These are phyloP conservation scores for Malacoctenus gilli DNA, from an alignment of 2,797 vertebrate genomes.

Conservation along the genomic window DNA sequence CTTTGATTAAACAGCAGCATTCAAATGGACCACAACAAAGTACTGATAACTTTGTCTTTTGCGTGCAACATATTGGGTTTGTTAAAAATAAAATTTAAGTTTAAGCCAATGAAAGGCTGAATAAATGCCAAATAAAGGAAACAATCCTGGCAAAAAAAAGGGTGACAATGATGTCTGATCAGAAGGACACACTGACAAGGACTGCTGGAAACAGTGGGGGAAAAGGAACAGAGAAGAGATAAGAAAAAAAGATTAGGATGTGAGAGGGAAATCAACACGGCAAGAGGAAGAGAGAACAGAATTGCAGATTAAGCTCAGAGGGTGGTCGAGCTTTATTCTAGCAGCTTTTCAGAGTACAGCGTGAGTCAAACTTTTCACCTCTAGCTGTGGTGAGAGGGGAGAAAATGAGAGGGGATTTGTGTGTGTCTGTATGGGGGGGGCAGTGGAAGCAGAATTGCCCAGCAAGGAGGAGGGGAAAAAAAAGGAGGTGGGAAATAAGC, in stretches of 20 bases:
- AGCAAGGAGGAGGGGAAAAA: not conserved
- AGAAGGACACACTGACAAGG: conserved; percentile 10
- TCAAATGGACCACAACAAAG: conserved; percentile 1
- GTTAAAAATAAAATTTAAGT: too few species aligned
- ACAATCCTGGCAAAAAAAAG: conserved; percentile 12
- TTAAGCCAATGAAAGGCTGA: not conserved
- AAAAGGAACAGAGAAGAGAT: conserved; percentile 11
- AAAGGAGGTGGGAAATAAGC: too few species aligned
- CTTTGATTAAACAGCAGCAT: too few species aligned
- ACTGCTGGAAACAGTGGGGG: conserved; percentile 15
- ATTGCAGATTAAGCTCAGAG: conserved; percentile 48
- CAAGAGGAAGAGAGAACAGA: conserved; percentile 31
- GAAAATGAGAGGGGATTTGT: conserved; percentile 8
- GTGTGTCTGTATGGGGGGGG: too few species aligned
- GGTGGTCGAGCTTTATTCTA: conserved; percentile 32
- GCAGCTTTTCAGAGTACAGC: conserved; percentile 46
- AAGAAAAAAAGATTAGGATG: conserved; percentile 31
- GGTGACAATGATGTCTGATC: not conserved
- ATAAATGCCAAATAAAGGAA: conserved; percentile 12
- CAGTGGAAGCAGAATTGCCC: conserved; percentile 14
- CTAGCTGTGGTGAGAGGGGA: conserved; percentile 21
- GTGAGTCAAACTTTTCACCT: conserved; percentile 47
- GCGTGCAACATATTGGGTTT: too few species aligned
- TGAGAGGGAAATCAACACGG: conserved; percentile 14
- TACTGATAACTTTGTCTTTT: too few species aligned